phyloP scores from a whole-genome alignment of 2,113 vertebrate species.

The Paracanthobrama guichenoti region DNA sequence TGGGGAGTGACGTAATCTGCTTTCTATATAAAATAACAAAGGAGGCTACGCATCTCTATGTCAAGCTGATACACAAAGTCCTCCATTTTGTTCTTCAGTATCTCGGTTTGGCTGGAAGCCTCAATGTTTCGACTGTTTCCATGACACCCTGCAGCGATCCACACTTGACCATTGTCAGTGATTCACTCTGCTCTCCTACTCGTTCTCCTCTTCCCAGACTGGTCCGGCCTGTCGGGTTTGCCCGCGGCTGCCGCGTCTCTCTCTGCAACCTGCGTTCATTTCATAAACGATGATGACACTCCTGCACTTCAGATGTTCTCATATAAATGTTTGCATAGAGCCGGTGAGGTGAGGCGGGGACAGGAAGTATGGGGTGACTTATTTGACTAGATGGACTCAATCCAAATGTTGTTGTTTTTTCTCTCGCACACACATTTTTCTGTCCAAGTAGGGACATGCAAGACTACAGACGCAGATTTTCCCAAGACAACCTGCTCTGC shows the following conservation, averaged over 20 bases:
- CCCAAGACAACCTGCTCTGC: not conserved
- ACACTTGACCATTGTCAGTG: slow-evolving; percentile 55
- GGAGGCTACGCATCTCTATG: slow-evolving; percentile 30
- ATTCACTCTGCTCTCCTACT: slow-evolving; percentile 37
- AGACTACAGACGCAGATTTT: slow-evolving; percentile 26
- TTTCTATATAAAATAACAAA: slow-evolving; percentile 31
- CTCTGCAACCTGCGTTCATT: not conserved
- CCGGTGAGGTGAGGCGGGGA: not conserved
- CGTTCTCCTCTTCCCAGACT: slow-evolving; percentile 45
- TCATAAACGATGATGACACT: not conserved
- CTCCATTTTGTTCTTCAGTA: slow-evolving; percentile 46
- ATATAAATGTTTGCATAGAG: not conserved
- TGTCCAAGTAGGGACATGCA: slow-evolving; percentile 34
- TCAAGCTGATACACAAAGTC: slow-evolving; percentile 34
- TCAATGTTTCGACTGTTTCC: slow-evolving; percentile 51
- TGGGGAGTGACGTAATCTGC: slow-evolving; percentile 36
- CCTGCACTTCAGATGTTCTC: not conserved
- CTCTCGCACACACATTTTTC: not conserved
- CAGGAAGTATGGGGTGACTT: not conserved
- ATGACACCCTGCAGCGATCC: slow-evolving; percentile 48
- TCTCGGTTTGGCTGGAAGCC: slow-evolving; percentile 37
- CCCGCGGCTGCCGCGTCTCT: slow-evolving; percentile 18
- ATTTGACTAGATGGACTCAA: not conserved
- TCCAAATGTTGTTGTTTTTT: not conserved
- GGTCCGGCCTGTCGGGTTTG: slow-evolving; percentile 50